Base-by-base conservation (phyloP, 2,888 invertebrate species). In the Drosophila subquinaria region DNA sequence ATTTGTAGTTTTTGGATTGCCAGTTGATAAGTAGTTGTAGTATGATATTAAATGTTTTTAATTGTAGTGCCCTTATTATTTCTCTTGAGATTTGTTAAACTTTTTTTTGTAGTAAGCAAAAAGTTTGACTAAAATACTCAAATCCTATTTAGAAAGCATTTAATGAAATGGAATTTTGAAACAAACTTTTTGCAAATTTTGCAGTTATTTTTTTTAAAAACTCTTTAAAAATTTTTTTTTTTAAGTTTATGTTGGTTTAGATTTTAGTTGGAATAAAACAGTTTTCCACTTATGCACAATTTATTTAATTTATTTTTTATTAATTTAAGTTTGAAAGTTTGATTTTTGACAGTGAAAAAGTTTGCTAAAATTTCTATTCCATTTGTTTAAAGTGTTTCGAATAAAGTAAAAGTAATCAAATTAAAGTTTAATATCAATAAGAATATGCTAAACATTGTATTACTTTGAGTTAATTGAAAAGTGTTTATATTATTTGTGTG, bases 1-100 rank as follows among this genome's bases (percentile, higher is more conserved):
- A 38, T 68, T 51, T 60, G 43, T 67, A 61, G 38, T 60, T 36
- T 59, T 60, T 74, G 60, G 63, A 69, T 8, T 27, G 27, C 27
- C 5, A 27, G 5, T 27, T 27, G 27, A 27, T 27, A 23, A 23
- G 3, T 23, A 23, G 23, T 23, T 23, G 23, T 23, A 23, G 4
- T 0, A 23, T 3, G 2, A 23, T 23, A 4, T 3, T 23, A 3
- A 1, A 17, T 20, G 23, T 23, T 23, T 4, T 9, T 42, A 11
- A 6, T n/a, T 23, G 23, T 23, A 23, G 23, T 23, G 23, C 23
- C 4, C 23, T 23, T 23, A 23, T 23, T 23, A 23, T 23, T 23
- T 23, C 23, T 23, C 23, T 23, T 23, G 23, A 23, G 4, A 23
- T 23, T 23, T 23, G 23, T 4, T 4, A 23, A 23, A 4, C 23